Base-by-base conservation (phyloP, 2,797 vertebrate genomes). In the Semaprochilodus insignis region DNA sequence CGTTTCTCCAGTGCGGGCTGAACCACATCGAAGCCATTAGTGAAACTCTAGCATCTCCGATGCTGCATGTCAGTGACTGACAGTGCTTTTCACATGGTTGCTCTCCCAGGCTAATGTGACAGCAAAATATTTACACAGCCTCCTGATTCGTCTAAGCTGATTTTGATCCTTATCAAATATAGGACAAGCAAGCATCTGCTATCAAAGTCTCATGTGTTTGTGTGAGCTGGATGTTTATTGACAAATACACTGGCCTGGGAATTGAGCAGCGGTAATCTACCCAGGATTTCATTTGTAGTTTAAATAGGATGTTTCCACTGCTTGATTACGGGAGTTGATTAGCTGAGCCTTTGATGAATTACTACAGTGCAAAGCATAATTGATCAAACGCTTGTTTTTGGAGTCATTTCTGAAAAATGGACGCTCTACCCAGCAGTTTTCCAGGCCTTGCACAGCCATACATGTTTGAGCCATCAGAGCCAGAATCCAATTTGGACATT, bases 81-180 rank as follows among this genome's bases (percentile, higher is more conserved):
- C 74, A 55, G 13, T 1, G n/a, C 75, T 17, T 78, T 48, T 81
- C 40, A 81, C 34, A 69, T 76, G 65, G 36, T 69, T 62, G 60
- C 21, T 69, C 75, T 74, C 69, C 52, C 2, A 27, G 44, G 23
- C 31, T 57, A 78, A 83, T 65, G 48, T 21, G 67, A 72, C 16
- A 72, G 67, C 74, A 70, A 71, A 84, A 67, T 69, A 73, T 82
- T 84, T 83, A 78, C 67, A 25, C 36, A 81, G 63, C 19, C 23
- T 74, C 70, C 55, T 59, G 8, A 72, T 48, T 36, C 25, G 63
- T 70, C 74, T 84, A 44, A 80, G 72, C 57, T 51, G 51, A 76
- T 76, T 60, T 75, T 2, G 25, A 72, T 80, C 71, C 31, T 72
- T 65, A 84, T 81, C 59, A 48, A 65, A 81, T 76, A 77, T 74